phyloP scores from a whole-genome alignment of 2,113 vertebrate genomes.

The Eublepharis macularius region DNA sequence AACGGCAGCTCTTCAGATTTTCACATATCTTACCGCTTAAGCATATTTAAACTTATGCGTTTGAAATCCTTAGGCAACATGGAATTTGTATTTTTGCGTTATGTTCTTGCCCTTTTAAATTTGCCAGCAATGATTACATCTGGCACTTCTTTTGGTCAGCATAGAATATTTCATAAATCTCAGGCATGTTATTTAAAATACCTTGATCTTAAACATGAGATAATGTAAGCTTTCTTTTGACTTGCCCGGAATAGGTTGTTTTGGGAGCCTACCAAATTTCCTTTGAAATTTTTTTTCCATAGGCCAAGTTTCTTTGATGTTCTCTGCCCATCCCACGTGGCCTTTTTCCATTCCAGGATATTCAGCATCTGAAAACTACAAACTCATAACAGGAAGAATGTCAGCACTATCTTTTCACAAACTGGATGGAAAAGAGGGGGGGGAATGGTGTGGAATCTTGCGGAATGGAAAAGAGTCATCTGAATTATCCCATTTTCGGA shows the following conservation, averaged over 20 bases:
- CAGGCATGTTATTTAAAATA: conserved; percentile 55
- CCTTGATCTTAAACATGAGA: conserved; percentile 60
- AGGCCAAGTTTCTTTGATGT: conserved; percentile 71
- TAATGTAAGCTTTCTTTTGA: conserved; percentile 70
- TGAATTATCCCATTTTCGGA: conserved; percentile 37
- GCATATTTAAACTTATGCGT: conserved; percentile 34
- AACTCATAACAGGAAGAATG: conserved; percentile 63
- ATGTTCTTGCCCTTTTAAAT: conserved; percentile 50
- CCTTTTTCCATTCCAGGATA: conserved; percentile 38
- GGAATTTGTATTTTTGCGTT: conserved; percentile 14
- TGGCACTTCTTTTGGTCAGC: conserved; percentile 40
- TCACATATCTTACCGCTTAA: neutral
- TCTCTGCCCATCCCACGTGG: conserved; percentile 56
- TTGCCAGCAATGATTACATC: conserved; percentile 28
- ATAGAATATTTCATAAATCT: conserved; percentile 50
- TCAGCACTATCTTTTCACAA: conserved; percentile 51
- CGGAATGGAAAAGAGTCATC: conserved; percentile 66
- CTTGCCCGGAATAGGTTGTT: conserved; percentile 64
- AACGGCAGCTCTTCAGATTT: neutral
- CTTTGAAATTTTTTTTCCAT: conserved; percentile 62
- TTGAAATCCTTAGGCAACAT: conserved; percentile 5
- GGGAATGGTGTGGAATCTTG: conserved; percentile 23
- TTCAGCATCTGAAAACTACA: conserved; percentile 38
- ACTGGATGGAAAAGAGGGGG: conserved; percentile 35
- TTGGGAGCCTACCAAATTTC: conserved; percentile 66